phyloP scores from a whole-genome alignment of 2,113 vertebrate species.

The Campylorhamphus procurvoides region DNA sequence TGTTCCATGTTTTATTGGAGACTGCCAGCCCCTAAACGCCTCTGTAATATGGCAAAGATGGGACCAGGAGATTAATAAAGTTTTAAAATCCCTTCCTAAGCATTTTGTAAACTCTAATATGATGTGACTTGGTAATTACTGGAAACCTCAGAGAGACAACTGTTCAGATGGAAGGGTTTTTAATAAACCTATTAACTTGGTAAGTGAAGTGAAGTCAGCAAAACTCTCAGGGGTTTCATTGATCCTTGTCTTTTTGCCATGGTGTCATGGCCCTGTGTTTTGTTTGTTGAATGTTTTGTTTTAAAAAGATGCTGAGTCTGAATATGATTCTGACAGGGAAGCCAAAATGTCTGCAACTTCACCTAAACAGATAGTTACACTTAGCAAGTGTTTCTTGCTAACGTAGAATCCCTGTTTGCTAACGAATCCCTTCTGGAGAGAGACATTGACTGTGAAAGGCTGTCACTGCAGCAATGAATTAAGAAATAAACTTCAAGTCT shows the following conservation, averaged over 20 bases:
- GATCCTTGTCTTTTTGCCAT: not conserved
- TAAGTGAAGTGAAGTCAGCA: not conserved
- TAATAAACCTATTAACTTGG: constrained; percentile 34
- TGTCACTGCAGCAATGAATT: not conserved
- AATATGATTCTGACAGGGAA: not conserved
- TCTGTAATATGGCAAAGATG: not conserved
- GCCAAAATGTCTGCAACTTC: not conserved
- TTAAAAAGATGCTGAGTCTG: not conserved
- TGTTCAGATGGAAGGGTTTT: not conserved
- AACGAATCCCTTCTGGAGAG: not conserved
- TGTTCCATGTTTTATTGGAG: not conserved
- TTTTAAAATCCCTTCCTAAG: constrained; percentile 38
- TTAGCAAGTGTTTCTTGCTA: not conserved
- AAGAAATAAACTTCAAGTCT: not conserved
- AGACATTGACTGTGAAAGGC: not conserved
- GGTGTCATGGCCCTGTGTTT: not conserved
- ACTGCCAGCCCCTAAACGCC: not conserved
- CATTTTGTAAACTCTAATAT: constrained; percentile 5
- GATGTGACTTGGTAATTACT: constrained; percentile 10
- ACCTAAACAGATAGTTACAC: not conserved
- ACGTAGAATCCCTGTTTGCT: not conserved
- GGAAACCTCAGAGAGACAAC: not conserved
- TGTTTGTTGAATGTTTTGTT: not conserved
- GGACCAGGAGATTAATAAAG: constrained; percentile 15
- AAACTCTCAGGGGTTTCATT: not conserved